Evolutionary conservation across 2,113 vertebrate genomes (phyloP), one percentile per base, ranked within the genome.

Genomic region (Raja brachyura): DNA sequence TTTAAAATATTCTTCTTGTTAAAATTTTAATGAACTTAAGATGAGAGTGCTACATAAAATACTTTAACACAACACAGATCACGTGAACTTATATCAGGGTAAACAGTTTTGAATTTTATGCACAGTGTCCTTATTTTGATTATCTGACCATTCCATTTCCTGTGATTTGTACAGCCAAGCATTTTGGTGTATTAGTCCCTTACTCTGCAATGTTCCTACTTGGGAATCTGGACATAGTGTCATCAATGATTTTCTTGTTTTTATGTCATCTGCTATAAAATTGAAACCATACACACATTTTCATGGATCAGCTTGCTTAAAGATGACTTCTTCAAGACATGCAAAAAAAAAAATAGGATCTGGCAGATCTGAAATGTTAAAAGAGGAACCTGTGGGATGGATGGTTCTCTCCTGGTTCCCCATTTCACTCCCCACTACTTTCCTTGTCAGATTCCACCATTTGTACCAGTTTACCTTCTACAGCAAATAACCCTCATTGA

Each of bases 121-220:
- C 83, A 88, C 11, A 6, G 20, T 25, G 59, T 16, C 1, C 28
- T 88, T 88, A 13, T 88, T 88, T 61, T 61, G 81, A 61, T n/a
- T 31, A 6, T 14, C 11, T 59, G 28, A 86, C 59, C 63, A 59
- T 66, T 88, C 13, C 59, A 63, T 88, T 88, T 88, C 59, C 56
- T 88, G 28, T 88, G 83, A 88, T 63, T 88, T 88, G 63, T 88
- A 63, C 59, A 33, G n/a, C 83, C 28, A 70, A 92, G 70, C 33
- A 73, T 74, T 11, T 68, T 68, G 4, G 48, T 73, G 90, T 92
- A 92, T 92, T 48, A 74, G 33, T 8, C 3, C 10, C 22, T 54
- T 39, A 92, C 39, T 90, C 86, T 70, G 39, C 39, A 92, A 92
- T 92, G 73, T 25, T 20, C 73, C 48, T 92, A 33, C 16, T 33